These are phyloP conservation scores for Sphaeridia pumilis DNA, from an alignment of 2,888 invertebrate species.

Conservation along the genomic window DNA sequence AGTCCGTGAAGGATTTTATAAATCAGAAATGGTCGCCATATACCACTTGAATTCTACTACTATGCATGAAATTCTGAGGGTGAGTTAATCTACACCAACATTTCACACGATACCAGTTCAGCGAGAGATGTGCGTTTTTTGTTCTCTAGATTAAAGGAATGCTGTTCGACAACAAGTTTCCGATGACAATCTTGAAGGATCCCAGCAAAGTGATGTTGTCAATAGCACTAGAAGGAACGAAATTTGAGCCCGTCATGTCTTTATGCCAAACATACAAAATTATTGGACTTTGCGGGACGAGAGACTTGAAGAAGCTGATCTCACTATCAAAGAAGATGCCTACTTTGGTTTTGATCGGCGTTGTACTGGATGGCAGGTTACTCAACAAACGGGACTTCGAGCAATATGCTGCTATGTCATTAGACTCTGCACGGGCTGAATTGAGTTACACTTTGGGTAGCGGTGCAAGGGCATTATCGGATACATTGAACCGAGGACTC, in stretches of 20 bases:
- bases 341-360: constrained; percentile 56
- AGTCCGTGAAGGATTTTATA: constrained; percentile 55
- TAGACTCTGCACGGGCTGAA: neutral
- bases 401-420: constrained; percentile 3
- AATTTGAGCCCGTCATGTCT: constrained; percentile 53
- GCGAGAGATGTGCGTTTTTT: neutral
- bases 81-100: too few species aligned
- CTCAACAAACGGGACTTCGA: constrained; percentile 23
- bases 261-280: constrained; percentile 54
- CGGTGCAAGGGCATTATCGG: neutral
- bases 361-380: constrained; percentile 21
- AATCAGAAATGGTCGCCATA: constrained; percentile 58
- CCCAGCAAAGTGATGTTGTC: constrained; percentile 47
- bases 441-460: constrained; percentile 13
- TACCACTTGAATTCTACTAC: constrained; percentile 60
- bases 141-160: constrained; percentile 18
- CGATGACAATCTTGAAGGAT: constrained; percentile 16
- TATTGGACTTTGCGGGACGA: constrained; percentile 58
- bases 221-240: constrained; percentile 54
- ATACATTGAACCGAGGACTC: neutral
- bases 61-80: constrained; percentile 53
- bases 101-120: too few species aligned
- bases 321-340: constrained; percentile 58
- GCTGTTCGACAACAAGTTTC: constrained; percentile 22
- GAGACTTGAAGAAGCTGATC: constrained; percentile 50